Percentiles rank a stretch among this genome's conserved stretches.
Conservation (phyloP, 2,888 invertebrate species). For the Andrena praecox region DNA sequence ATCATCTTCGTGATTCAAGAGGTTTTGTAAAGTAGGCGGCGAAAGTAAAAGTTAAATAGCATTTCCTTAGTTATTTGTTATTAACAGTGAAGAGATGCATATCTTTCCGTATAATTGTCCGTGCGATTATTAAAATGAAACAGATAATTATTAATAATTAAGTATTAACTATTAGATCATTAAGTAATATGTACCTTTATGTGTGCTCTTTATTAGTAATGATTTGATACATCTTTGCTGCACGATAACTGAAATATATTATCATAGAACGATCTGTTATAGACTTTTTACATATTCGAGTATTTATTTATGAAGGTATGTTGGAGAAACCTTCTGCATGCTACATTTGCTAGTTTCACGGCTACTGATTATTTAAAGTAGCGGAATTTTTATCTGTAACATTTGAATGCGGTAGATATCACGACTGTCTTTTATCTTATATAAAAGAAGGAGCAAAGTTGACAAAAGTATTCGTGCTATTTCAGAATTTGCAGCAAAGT, state of each 20-base stretch:
- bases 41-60: slow-evolving; percentile 56
- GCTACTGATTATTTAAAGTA: slow-evolving; percentile 27
- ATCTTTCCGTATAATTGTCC: slow-evolving; percentile 72
- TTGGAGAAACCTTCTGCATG: slow-evolving; percentile 45
- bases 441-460: slow-evolving; percentile 29
- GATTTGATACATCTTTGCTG: slow-evolving; percentile 69
- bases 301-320: slow-evolving; percentile 43
- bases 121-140: slow-evolving; percentile 66
- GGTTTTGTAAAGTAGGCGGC: slow-evolving; percentile 56
- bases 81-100: slow-evolving; percentile 73
- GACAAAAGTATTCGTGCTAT: slow-evolving; percentile 29
- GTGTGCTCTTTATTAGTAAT: slow-evolving; percentile 52
- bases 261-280: slow-evolving; percentile 46
- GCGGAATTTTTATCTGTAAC: slow-evolving; percentile 35
- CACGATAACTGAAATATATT: slow-evolving; percentile 64
- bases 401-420: slow-evolving; percentile 31
- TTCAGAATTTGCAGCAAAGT: slow-evolving; percentile 67
- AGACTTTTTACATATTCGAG: slow-evolving; percentile 22
- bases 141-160: slow-evolving; percentile 72
- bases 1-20: slow-evolving; percentile 62
- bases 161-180: slow-evolving; percentile 48
- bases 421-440: slow-evolving; percentile 45
- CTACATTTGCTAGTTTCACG: slow-evolving; percentile 34
- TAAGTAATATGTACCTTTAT: slow-evolving; percentile 48
- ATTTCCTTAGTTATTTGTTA: slow-evolving; percentile 66